Evolutionary conservation across 2,888 invertebrate genomes (phyloP).

Genomic region (Scaptomyza tumidula): DNA sequence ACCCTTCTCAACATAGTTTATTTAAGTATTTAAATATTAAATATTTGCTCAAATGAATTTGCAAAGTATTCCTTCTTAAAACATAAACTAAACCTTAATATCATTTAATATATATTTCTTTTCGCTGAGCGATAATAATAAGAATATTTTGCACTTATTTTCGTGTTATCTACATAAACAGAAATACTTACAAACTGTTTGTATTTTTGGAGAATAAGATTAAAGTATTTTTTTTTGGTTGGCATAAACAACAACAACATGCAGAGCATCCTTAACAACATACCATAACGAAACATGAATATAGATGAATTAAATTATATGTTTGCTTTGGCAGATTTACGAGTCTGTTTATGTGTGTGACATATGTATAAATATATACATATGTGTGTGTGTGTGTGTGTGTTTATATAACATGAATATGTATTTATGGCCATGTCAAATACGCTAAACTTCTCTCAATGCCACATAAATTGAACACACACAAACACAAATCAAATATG

Average conservation of each 20-base stretch:
- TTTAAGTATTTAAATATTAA: too few relatives aligned
- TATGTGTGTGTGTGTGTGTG: conserved; percentile 22
- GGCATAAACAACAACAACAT: conserved; percentile 10
- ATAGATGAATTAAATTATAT: conserved; percentile 65
- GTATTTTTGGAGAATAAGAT: conserved; percentile 34
- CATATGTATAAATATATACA: too few relatives aligned
- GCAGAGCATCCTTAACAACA: background rate
- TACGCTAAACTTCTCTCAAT: conserved; percentile 69
- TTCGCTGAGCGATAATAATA: background rate
- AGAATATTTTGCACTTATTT: background rate
- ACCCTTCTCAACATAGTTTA: too few relatives aligned
- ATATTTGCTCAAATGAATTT: too few relatives aligned
- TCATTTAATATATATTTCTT: too few relatives aligned
- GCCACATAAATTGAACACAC: conserved; percentile 71
- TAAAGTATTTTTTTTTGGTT: conserved; percentile 27
- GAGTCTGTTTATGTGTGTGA: conserved; percentile 54
- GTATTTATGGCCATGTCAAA: conserved; percentile 66
- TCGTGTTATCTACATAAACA: conserved; percentile 11
- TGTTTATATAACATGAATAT: conserved; percentile 24
- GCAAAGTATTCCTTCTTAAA: too few relatives aligned
- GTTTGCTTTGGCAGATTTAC: conserved; percentile 70
- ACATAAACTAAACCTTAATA: too few relatives aligned
- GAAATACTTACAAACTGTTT: conserved; percentile 2
- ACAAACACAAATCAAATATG: conserved; percentile 72
- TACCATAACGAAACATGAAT: conserved; percentile 11